Evolutionary conservation across 2,888 invertebrate species (phyloP).

Genomic region (Dexiosoma caninum): DNA sequence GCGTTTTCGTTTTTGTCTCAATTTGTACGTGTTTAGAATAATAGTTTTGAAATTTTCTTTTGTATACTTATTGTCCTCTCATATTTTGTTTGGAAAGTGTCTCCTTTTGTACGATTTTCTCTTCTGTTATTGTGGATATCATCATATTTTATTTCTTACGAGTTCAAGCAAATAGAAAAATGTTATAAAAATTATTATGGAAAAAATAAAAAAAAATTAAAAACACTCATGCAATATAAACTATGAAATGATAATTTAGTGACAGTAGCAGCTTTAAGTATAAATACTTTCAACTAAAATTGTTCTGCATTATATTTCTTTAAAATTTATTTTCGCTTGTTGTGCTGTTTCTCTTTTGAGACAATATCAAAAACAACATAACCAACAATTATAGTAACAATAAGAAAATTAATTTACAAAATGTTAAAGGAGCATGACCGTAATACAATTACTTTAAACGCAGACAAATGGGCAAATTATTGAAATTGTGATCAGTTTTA

Average conservation of each 20-base stretch:
- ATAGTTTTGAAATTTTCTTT: constrained; percentile 53
- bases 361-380: background rate
- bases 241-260: background rate
- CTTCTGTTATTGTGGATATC: constrained; percentile 34
- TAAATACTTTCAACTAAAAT: constrained; percentile 2
- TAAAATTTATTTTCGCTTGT: background rate
- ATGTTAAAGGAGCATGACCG: constrained; percentile 25
- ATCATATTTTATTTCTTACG: constrained; percentile 49
- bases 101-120: background rate
- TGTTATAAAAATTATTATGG: background rate
- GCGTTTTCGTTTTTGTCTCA: constrained; percentile 33
- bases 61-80: constrained; percentile 8
- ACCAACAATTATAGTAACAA: constrained; percentile 31
- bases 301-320: constrained; percentile 37
- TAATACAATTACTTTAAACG: no score
- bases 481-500: no score
- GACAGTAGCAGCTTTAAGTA: background rate
- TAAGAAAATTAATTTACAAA: constrained; percentile 54
- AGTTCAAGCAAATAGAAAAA: constrained; percentile 35
- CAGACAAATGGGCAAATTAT: no score
- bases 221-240: background rate
- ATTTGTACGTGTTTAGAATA: constrained; percentile 62
- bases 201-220: background rate
- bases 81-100: background rate
- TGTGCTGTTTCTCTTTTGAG: background rate